Base-by-base conservation (phyloP, 1,140 invertebrate species). In the Xylocopa sonorina region DNA sequence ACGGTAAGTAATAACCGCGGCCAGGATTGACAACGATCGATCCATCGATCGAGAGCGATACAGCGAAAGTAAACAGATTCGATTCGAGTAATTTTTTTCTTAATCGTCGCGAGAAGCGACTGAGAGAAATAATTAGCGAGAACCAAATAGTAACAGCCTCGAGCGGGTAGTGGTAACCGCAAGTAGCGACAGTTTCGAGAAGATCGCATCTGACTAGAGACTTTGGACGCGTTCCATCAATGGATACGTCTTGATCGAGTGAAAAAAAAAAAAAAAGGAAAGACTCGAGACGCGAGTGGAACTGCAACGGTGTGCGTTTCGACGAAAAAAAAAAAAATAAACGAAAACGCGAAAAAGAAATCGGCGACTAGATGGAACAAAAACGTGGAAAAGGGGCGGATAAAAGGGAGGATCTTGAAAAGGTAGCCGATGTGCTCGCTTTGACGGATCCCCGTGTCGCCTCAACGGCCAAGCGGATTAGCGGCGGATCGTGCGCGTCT, bases 401-500 rank as follows among this genome's bases (percentile, higher is more conserved):
- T 29, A 43, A 77, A 66, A 60, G 66, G 55, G 38, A 21, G 55
- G 72, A 73, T 85, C 57, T 80, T 67, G 83, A 82, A 85, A 85
- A 85, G 84, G 84, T 82, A 66, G 76, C 60, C 73, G 84, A 84
- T 69, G 79, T 78, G 80, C 81, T 77, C 81, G 77, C 78, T 89
- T 89, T 89, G 88, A 89, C 88, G 86, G 89, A 88, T 89, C 74
- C 84, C 80, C 86, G 80, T 88, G 89, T 89, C 83, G 84, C 66
- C 80, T 85, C 66, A 80, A 76, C 84, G 80, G 88, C 82, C 85
- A 81, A 84, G 75, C 81, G 86, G 88, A 90, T 90, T 90, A 90
- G 82, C 83, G 75, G 76, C 82, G 78, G 75, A 81, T 88, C 81
- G 78, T 83, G 72, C 55, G 78, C 80, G 78, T 68, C 75, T 78